Evolutionary conservation across 1,140 invertebrate genomes (phyloP).

Genomic region (Eupeodes corollae): DNA sequence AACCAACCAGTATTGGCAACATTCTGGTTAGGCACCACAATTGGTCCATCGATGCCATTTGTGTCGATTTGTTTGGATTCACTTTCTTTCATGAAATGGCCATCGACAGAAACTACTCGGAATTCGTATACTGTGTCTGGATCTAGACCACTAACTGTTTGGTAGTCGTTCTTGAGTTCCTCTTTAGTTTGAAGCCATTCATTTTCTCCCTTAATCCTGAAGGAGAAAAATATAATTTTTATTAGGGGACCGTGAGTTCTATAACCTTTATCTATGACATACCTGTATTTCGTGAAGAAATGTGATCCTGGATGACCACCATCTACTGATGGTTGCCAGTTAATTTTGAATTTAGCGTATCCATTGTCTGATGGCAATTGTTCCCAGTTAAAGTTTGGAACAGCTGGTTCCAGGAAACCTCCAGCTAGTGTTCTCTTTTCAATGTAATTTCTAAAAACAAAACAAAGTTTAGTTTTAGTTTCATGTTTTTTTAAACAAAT

Average conservation of each 20-base stretch:
- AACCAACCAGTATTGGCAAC: constrained; percentile 89
- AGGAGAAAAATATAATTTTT: not conserved
- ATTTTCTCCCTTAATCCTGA: constrained; percentile 54
- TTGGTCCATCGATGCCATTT: constrained; percentile 52
- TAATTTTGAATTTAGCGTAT: constrained; percentile 61
- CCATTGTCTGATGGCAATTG: constrained; percentile 60
- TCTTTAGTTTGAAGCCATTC: constrained; percentile 47
- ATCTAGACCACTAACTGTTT: constrained; percentile 65
- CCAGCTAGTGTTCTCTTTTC: constrained; percentile 59
- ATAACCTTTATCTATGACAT: not conserved
- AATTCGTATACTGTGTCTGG: constrained; percentile 83
- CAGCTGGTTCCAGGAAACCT: constrained; percentile 52
- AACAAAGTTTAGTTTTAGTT: not conserved
- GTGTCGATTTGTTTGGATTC: constrained; percentile 66
- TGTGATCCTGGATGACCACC: constrained; percentile 63
- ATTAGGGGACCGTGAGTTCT: not conserved
- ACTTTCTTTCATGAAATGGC: constrained; percentile 61
- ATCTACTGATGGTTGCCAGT: constrained; percentile 65
- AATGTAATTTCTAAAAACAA: constrained; percentile 54
- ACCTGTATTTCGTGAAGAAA: constrained; percentile 80
- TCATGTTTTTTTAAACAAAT: constrained; percentile 2
- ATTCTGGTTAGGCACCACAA: constrained; percentile 60
- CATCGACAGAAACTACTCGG: constrained; percentile 84
- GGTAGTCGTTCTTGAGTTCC: constrained; percentile 61
- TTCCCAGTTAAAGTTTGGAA: constrained; percentile 63